Evolutionary conservation across 2,113 vertebrate species (phyloP).

Genomic region (Plecturocebus donacophilus): DNA sequence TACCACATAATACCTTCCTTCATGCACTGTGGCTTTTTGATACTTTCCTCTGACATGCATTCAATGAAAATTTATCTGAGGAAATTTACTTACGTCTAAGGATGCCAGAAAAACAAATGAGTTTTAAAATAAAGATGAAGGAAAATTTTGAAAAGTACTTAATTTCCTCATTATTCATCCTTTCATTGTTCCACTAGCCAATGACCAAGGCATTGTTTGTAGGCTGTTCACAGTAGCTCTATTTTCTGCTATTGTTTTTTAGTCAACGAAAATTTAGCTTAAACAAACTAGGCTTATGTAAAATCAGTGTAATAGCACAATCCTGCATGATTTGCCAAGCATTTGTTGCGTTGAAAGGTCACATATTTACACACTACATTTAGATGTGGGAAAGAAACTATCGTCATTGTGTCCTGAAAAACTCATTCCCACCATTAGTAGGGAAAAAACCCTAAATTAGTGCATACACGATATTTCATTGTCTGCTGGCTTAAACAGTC

Average conservation of each 20-base stretch:
- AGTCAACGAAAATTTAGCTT: neutral
- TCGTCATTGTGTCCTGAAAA: neutral
- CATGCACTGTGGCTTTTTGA: too few relatives aligned
- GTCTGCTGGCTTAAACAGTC: neutral
- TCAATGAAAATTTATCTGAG: too few relatives aligned
- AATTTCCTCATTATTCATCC: neutral
- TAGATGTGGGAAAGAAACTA: neutral
- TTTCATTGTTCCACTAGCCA: neutral
- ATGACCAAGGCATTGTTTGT: neutral
- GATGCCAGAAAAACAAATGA: neutral
- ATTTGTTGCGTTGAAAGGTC: neutral
- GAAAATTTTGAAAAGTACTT: neutral
- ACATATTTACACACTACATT: neutral
- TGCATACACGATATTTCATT: neutral
- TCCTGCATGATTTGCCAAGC: neutral
- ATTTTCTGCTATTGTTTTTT: neutral
- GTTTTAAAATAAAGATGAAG: conserved; percentile 1
- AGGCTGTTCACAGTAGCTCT: neutral
- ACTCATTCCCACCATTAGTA: neutral
- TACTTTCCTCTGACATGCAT: too few relatives aligned
- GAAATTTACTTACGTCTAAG: neutral
- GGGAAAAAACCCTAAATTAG: too few relatives aligned
- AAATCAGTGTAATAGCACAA: neutral
- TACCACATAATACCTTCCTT: too few relatives aligned
- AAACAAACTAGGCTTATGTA: neutral